These are phyloP conservation scores for Ptyas mucosa DNA, from an alignment of 2,113 vertebrate species.

Conservation along the genomic window DNA sequence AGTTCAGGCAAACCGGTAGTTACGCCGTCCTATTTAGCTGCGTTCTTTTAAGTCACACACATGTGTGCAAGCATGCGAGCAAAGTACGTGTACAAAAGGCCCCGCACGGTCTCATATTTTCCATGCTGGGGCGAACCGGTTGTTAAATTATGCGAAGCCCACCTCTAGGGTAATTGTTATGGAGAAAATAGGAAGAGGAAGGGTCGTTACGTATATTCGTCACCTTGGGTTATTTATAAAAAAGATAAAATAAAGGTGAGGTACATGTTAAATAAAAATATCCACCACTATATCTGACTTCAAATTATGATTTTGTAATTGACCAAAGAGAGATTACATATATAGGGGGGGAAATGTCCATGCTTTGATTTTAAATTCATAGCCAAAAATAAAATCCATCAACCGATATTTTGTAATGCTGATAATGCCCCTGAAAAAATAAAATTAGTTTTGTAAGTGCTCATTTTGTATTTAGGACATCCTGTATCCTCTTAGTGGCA, in stretches of 20 bases:
- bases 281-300: background rate
- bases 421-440: background rate
- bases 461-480: background rate
- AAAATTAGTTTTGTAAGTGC: background rate
- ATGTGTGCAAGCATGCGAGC: no score
- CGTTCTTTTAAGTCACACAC: no score
- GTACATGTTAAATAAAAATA: background rate
- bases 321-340: background rate
- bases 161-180: background rate
- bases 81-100: no score
- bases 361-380: background rate
- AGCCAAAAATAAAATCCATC: background rate
- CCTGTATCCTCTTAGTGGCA: background rate
- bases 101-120: no score
- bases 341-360: background rate
- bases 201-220: background rate
- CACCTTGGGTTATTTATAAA: background rate
- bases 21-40: no score
- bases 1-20: no score
- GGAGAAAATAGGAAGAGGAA: background rate
- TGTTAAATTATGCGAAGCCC: no score
- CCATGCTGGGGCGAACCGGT: no score
- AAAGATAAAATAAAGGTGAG: background rate
- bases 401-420: background rate
- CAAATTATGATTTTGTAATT: background rate